A percentile compares a stretch with the other conserved stretches of the same genome.
phyloP scores from a whole-genome alignment of 2,797 vertebrate genomes.

The Tragelaphus eurycerus region DNA sequence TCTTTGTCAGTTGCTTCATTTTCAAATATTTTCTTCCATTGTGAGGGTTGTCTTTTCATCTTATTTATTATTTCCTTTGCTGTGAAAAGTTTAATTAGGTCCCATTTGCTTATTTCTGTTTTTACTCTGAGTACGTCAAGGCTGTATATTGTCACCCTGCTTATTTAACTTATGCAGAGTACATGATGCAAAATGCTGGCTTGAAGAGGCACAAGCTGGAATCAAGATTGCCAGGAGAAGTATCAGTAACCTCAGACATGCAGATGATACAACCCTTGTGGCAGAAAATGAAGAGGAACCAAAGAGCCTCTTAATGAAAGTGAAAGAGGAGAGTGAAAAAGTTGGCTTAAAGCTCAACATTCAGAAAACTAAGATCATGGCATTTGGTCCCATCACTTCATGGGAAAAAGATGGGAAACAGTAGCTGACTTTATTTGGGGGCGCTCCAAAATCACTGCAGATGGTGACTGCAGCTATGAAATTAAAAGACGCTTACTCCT shows the following conservation, averaged over 20 bases:
- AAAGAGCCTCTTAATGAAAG: neutral
- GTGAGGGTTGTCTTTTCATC: neutral
- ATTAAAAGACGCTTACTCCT: neutral
- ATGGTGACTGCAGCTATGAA: neutral
- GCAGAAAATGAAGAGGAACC: neutral
- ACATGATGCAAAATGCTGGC: neutral
- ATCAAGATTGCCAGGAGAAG: neutral
- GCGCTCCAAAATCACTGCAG: neutral
- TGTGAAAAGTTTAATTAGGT: neutral
- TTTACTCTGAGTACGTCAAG: neutral
- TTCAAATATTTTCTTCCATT: neutral
- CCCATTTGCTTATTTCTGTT: neutral
- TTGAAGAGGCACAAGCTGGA: neutral
- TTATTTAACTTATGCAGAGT: neutral
- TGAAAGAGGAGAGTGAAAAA: neutral
- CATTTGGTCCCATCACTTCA: neutral
- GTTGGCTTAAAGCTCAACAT: neutral
- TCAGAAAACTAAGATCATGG: neutral
- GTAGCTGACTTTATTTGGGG: neutral
- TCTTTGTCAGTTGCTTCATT: neutral
- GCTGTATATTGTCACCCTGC: neutral
- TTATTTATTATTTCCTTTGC: neutral
- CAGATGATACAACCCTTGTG: neutral
- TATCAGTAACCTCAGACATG: neutral
- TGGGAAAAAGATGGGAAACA: neutral